A percentile compares a stretch with the other conserved stretches of the same genome.
phyloP scores from a whole-genome alignment of 2,797 vertebrate genomes.

The Argentina silus region DNA sequence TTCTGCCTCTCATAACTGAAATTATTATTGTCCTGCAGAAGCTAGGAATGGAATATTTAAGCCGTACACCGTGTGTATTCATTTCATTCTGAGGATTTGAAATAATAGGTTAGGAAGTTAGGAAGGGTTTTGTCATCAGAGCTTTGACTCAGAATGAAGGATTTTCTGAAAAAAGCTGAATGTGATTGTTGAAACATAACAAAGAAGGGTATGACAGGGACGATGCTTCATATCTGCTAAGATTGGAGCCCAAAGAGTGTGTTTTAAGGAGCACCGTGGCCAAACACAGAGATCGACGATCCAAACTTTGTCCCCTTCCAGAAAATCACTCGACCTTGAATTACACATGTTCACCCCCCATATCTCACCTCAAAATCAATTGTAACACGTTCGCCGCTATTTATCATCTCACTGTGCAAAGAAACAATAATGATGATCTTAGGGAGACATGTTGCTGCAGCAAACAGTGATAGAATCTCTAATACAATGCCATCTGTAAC shows the following conservation, averaged over 20 bases:
- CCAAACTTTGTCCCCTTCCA: conserved; percentile 30
- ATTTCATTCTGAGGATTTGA: conserved; percentile 39
- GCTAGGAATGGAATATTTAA: conserved; percentile 44
- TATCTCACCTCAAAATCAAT: conserved; percentile 42
- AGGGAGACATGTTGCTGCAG: neutral
- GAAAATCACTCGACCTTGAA: conserved; percentile 58
- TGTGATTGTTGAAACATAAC: conserved; percentile 8
- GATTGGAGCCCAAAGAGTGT: neutral
- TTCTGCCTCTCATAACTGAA: conserved; percentile 23
- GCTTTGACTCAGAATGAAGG: conserved; percentile 38
- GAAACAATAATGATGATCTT: conserved; percentile 58
- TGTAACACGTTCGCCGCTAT: conserved; percentile 49
- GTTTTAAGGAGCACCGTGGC: neutral
- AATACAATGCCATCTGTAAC: conserved; percentile 49
- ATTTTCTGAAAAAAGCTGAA: conserved; percentile 1
- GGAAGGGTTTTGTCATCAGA: conserved; percentile 33
- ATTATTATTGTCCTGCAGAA: conserved; percentile 29
- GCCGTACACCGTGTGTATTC: conserved; percentile 22
- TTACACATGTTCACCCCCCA: conserved; percentile 19
- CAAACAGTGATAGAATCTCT: conserved; percentile 54
- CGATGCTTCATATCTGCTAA: neutral
- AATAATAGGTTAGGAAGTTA: conserved; percentile 47
- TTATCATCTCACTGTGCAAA: conserved; percentile 50
- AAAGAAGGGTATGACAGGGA: conserved; percentile 4
- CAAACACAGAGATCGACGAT: conserved; percentile 45